These are phyloP conservation scores for Drosophila cracens DNA, from an alignment of 2,888 invertebrate genomes.

Conservation along the genomic window DNA sequence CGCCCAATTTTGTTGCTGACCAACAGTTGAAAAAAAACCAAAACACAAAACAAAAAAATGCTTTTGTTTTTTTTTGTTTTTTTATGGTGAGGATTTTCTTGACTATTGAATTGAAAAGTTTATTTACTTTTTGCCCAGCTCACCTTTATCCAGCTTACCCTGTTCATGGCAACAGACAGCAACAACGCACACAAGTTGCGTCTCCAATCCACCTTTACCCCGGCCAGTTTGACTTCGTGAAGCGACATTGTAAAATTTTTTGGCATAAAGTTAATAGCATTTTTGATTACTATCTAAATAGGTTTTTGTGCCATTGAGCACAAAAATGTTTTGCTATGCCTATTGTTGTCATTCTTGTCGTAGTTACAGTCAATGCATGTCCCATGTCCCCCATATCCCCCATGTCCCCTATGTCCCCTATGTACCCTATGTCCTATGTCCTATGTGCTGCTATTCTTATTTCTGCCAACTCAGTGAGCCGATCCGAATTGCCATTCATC, in stretches of 20 bases:
- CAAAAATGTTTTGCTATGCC: constrained; percentile 60
- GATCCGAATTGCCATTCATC: constrained; percentile 3
- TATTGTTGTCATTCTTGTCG: constrained; percentile 39
- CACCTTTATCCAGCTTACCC: constrained; percentile 26
- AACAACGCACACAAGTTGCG: not conserved
- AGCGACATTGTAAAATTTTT: constrained; percentile 66
- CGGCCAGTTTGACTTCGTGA: constrained; percentile 3
- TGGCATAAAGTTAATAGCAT: constrained; percentile 74
- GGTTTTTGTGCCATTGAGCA: constrained; percentile 72
- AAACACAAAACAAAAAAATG: not conserved
- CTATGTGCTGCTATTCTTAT: not conserved
- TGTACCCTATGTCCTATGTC: not conserved
- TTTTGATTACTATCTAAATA: constrained; percentile 73
- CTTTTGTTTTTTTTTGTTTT: constrained; percentile 13
- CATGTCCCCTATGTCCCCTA: not conserved
- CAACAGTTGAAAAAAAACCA: constrained; percentile 1
- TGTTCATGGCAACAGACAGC: constrained; percentile 11
- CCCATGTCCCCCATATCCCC: not conserved
- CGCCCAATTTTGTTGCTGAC: constrained; percentile 8
- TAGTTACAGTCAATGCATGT: constrained; percentile 40
- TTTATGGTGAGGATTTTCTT: constrained; percentile 55
- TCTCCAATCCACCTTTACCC: constrained; percentile 5
- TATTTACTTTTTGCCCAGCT: constrained; percentile 53
- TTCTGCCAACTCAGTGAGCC: constrained; percentile 1
- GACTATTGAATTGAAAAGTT: constrained; percentile 71